Base-by-base conservation (phyloP, 2,888 invertebrate genomes). In the Dioctria rufipes region DNA sequence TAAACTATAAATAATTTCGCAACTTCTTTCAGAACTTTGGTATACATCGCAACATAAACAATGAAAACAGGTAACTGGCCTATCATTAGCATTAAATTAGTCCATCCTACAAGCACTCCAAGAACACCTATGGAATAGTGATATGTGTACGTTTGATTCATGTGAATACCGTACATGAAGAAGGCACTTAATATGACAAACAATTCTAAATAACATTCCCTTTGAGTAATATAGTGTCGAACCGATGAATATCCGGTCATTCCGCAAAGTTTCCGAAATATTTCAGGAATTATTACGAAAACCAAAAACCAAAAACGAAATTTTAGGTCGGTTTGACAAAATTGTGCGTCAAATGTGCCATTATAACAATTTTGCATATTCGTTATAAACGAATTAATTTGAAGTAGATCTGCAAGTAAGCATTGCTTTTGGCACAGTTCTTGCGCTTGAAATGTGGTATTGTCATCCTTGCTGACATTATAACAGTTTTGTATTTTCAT, bases 11-110 rank as follows among this genome's bases (percentile, higher is more conserved):
- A 91, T 11, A 96, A 90, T 86, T 96, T 95, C 5, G 95, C 95
- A 84, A 96, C 96, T 89, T 96, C 96, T 67, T 94, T 95, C 86
- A 95, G 95, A 0, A 96, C 95, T 88, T 95, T 93, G 2, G 95
- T 95, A 85, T 95, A 96, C 96, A 96, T 96, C 0, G 96, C 96
- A 3, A 96, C 96, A 86, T 96, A 96, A 0, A 96, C 94, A 25
- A 96, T 96, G 86, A 96, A 95, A 73, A 95, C 93, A 0, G 96
- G 96, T 58, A 96, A 89, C 85, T 96, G 95, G 0, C 96, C 96
- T 80, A 96, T 94, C 95, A 96, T 95, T 87, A 95, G 90, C 95
- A 96, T 95, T n/a, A 96, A 90, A 88, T 96, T 95, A 4, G 95
- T 95, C 96, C 96, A 96, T 4, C 95, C 95, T 63, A 95, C 93